These are phyloP conservation scores for zebrafish (Danio rerio) DNA, from an alignment of 2,113 vertebrate species.

Conservation along the genomic window DNA sequence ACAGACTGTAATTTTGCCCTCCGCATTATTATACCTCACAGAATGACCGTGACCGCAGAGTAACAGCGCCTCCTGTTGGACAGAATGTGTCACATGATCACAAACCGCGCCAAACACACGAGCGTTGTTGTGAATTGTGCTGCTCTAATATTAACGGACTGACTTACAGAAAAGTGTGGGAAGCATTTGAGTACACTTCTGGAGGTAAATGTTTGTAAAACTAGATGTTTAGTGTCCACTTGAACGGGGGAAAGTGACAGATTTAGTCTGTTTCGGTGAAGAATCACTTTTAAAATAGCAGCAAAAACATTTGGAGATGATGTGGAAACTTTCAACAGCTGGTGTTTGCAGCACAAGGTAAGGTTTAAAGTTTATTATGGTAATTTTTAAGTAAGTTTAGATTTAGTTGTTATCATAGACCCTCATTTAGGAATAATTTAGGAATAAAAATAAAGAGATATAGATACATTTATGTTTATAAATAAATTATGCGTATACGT, in stretches of 20 bases:
- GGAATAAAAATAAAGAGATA: too few relatives aligned
- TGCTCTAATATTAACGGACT: conserved; percentile 7
- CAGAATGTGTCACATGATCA: conserved; percentile 61
- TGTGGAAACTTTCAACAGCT: not conserved
- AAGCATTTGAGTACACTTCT: not conserved
- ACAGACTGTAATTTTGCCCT: conserved; percentile 56
- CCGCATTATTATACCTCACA: conserved; percentile 50
- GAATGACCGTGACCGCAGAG: conserved; percentile 42
- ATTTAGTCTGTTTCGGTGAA: conserved; percentile 4
- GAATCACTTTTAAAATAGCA: not conserved
- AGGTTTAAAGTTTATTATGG: too few relatives aligned
- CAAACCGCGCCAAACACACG: not conserved
- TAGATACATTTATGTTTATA: too few relatives aligned
- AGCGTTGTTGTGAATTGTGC: not conserved
- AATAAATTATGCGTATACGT: too few relatives aligned
- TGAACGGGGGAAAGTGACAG: not conserved
- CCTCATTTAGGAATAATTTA: too few relatives aligned
- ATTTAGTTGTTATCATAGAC: too few relatives aligned
- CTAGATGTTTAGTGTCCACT: not conserved
- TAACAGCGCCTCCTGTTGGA: conserved; percentile 74
- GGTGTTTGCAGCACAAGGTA: not conserved
- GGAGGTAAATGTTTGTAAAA: not conserved
- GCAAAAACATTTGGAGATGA: not conserved
- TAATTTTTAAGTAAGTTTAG: too few relatives aligned
- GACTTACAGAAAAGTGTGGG: not conserved